Percentiles rank a stretch among this genome's conserved stretches.
Evolutionary conservation across 2,888 invertebrate genomes (phyloP).

Genomic region (Tuta absoluta): DNA sequence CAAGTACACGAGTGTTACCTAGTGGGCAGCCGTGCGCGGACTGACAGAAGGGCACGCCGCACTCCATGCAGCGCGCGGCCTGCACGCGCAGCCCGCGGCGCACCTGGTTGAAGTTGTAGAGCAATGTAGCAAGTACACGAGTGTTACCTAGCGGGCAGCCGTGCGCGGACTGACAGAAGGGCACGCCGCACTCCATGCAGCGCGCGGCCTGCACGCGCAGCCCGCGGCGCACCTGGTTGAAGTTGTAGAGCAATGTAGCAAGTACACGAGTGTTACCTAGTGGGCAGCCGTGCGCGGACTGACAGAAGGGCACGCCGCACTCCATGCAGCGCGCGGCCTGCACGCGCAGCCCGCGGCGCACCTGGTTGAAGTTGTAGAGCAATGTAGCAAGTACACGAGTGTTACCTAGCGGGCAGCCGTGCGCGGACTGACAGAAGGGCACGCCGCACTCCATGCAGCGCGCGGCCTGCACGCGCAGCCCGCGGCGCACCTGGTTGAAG

Average conservation of each 20-base stretch:
- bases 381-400: constrained; percentile 78
- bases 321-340: constrained; percentile 99
- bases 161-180: constrained; percentile 88
- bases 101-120: too few relatives aligned
- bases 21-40: constrained; percentile 65
- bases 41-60: constrained; percentile 92
- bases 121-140: too few relatives aligned
- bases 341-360: constrained; percentile 86
- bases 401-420: constrained; percentile 98
- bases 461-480: constrained; percentile 94
- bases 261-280: too few relatives aligned
- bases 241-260: too few relatives aligned
- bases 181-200: constrained; percentile 98
- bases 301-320: constrained; percentile 97
- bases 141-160: constrained; percentile 18
- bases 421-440: constrained; percentile 89
- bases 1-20: too few relatives aligned
- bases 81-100: constrained; percentile 94
- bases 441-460: constrained; percentile 99
- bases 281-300: constrained; percentile 92
- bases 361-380: too few relatives aligned
- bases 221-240: constrained; percentile 92
- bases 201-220: constrained; percentile 94
- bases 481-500: constrained; percentile 81
- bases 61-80: constrained; percentile 99